Conservation (phyloP, 1,140 invertebrate species). For the Melanaphis sacchari region DNA sequence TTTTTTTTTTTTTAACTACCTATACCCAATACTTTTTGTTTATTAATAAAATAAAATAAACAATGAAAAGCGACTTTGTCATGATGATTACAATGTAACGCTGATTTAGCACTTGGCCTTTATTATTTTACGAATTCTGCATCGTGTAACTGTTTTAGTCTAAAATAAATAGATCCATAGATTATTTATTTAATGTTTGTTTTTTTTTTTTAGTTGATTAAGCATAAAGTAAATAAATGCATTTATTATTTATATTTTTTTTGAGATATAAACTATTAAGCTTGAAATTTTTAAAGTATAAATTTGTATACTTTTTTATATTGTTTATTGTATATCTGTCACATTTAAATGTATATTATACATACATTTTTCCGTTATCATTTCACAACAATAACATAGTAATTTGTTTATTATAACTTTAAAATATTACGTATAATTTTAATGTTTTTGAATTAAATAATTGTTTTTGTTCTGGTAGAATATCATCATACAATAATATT, state of each 20-base stretch:
- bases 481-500: background rate
- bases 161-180: background rate
- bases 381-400: background rate
- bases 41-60: background rate
- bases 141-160: background rate
- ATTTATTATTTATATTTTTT: background rate
- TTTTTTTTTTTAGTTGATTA: background rate
- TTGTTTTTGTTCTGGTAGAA: background rate
- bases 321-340: background rate
- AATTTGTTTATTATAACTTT: background rate
- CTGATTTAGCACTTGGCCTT: background rate
- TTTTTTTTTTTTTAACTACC: background rate
- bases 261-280: background rate
- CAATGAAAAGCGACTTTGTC: background rate
- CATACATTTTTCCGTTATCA: background rate
- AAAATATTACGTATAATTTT: background rate
- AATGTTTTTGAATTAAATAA: background rate
- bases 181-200: background rate
- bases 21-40: background rate
- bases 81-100: background rate
- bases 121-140: background rate
- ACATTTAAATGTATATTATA: background rate
- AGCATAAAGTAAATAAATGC: background rate
- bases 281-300: background rate
- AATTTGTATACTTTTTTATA: background rate